A percentile compares a stretch with the other conserved stretches of the same genome.
Evolutionary conservation across 2,113 vertebrate species (phyloP).

Genomic region (Sarotherodon lohbergeri): DNA sequence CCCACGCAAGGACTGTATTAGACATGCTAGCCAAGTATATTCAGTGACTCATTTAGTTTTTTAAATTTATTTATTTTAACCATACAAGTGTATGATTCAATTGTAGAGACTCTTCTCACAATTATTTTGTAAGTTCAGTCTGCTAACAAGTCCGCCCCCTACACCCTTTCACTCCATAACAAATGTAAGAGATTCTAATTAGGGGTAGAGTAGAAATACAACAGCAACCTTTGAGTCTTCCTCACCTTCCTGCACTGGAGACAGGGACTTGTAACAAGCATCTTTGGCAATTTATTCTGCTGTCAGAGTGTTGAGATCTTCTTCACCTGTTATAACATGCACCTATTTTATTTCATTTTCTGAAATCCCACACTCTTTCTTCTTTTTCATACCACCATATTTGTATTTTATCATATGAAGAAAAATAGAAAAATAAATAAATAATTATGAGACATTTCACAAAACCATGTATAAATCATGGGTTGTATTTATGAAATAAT

Average conservation of each 20-base stretch:
- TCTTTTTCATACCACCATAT: neutral
- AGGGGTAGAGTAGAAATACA: neutral
- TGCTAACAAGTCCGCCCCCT: neutral
- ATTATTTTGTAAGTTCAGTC: neutral
- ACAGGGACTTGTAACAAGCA: neutral
- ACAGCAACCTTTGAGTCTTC: neutral
- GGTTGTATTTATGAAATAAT: neutral
- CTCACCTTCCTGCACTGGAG: neutral
- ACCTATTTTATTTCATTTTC: neutral
- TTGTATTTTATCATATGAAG: neutral
- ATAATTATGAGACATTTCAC: neutral
- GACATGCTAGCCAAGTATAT: neutral
- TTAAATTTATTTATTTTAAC: neutral
- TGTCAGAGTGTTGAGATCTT: neutral
- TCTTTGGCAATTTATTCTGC: neutral
- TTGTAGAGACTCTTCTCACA: neutral
- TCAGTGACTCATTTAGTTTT: neutral
- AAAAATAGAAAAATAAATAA: neutral
- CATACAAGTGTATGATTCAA: neutral
- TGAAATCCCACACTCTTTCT: neutral
- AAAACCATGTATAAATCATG: neutral
- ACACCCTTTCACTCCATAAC: neutral
- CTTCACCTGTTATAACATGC: neutral
- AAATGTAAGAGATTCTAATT: neutral
- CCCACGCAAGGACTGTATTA: neutral